Base-by-base conservation (phyloP, 2,797 vertebrate genomes). In the Ctenopoma kingsleyae region DNA sequence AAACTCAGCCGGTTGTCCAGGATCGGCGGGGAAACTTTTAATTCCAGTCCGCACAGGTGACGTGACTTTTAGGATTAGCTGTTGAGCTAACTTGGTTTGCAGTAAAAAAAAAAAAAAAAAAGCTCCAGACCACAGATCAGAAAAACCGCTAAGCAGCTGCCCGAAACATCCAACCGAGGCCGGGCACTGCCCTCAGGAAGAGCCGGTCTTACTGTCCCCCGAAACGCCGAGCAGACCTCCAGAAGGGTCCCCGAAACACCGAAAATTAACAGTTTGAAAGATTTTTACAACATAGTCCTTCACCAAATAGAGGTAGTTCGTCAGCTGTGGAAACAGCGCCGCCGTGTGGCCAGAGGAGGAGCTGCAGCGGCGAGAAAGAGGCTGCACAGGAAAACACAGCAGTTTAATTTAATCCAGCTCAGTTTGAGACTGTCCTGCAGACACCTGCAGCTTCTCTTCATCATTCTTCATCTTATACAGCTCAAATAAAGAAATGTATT, bases 201-300 rank as follows among this genome's bases (percentile, higher is more conserved):
- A 57, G 70, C 27, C 52, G 73, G 59, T 57, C 55, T 12, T 55
- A 20, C 55, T 3, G 48, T 3, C 13, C 47, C 61, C 48, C 8
- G 3, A 20, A 56, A 25, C 65, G 27, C 43, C 48, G 63, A 36
- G n/a, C 6, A 13, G 57, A 51, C 2, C 51, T 12, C 48, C 35
- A 0, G 0, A 9, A n/a, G 15, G 48, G 15, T 0, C 27, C 3
- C 16, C 36, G 53, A 65, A 76, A 27, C 50, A 2, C 40, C 20
- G 52, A 66, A 79, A 82, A 86, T 57, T 49, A 80, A 85, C 73
- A 93, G 84, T 92, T 92, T 89, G 76, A 85, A 91, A 91, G 91
- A 87, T 91, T 93, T 90, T 91, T 87, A 90, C 84, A 90, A 92
- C 89, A 93, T 91, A 93, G 90, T 90, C 90, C 84, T 89, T 90